Conservation (phyloP, 1,140 invertebrate genomes). For the Patella vulgata region DNA sequence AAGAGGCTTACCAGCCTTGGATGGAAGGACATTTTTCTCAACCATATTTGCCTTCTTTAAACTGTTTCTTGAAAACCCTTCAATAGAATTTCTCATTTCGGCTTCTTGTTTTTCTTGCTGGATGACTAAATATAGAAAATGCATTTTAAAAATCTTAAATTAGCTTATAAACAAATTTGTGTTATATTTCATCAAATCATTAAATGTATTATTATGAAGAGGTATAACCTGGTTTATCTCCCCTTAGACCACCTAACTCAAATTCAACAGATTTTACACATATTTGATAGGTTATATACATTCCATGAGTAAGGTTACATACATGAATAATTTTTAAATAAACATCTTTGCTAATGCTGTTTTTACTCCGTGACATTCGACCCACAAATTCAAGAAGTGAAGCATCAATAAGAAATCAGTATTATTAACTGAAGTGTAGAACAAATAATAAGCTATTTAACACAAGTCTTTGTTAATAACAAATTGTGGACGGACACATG, state of each 20-base stretch:
- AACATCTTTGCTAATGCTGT: too few species aligned
- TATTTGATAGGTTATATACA: not conserved
- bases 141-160: not conserved
- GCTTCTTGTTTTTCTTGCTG: constrained; percentile 41
- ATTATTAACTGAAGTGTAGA: too few species aligned
- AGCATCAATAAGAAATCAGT: too few species aligned
- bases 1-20: constrained; percentile 37
- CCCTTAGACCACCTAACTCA: not conserved
- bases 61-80: constrained; percentile 61
- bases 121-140: constrained; percentile 35
- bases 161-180: not conserved
- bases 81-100: constrained; percentile 42
- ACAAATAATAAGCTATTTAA: too few species aligned
- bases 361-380: too few species aligned
- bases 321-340: too few species aligned
- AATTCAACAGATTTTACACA: not conserved
- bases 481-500: too few species aligned
- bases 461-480: too few species aligned
- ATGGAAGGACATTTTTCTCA: constrained; percentile 49
- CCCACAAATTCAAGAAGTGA: too few species aligned
- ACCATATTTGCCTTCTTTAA: constrained; percentile 40
- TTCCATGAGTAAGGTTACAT: not conserved
- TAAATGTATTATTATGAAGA: not conserved
- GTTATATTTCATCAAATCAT: not conserved
- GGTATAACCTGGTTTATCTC: not conserved